Evolutionary conservation across 2,113 vertebrate species (phyloP).

Genomic region (Trichechus manatus): DNA sequence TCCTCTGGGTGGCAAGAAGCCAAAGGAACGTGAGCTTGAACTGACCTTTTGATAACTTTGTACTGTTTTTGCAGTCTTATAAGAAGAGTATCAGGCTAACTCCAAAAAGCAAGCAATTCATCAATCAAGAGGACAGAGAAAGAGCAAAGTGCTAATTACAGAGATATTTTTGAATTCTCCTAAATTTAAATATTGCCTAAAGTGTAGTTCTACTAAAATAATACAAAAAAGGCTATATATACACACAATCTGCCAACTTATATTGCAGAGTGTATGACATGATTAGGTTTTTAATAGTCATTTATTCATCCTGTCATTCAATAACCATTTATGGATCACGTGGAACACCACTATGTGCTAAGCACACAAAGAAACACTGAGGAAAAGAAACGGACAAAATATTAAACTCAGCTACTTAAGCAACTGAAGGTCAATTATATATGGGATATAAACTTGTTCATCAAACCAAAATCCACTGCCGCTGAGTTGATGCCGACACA

Average conservation of each 20-base stretch:
- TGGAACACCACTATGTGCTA: not conserved
- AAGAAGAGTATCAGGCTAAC: not conserved
- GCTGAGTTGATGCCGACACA: too few relatives aligned
- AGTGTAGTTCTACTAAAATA: slow-evolving; percentile 50
- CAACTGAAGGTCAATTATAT: not conserved
- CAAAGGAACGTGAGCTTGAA: slow-evolving; percentile 52
- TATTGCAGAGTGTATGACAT: not conserved
- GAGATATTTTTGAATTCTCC: slow-evolving; percentile 39
- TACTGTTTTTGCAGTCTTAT: slow-evolving; percentile 32
- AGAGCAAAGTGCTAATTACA: slow-evolving; percentile 42
- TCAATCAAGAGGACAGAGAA: slow-evolving; percentile 37
- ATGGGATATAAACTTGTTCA: not conserved
- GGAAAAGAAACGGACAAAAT: not conserved
- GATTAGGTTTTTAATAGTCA: not conserved
- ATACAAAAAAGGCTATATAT: not conserved
- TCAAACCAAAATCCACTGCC: too few relatives aligned
- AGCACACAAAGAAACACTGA: not conserved
- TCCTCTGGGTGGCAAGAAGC: slow-evolving; percentile 16
- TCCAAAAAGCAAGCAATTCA: slow-evolving; percentile 52
- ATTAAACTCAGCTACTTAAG: not conserved
- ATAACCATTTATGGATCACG: not conserved
- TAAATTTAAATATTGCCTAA: slow-evolving; percentile 56
- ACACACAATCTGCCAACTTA: not conserved
- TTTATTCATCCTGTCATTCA: slow-evolving; percentile 6
- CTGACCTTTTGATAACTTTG: slow-evolving; percentile 74